Percentiles rank a stretch among this genome's conserved stretches.
Conservation (phyloP, 2,888 invertebrate species). For the Taphrorychus bicolor region DNA sequence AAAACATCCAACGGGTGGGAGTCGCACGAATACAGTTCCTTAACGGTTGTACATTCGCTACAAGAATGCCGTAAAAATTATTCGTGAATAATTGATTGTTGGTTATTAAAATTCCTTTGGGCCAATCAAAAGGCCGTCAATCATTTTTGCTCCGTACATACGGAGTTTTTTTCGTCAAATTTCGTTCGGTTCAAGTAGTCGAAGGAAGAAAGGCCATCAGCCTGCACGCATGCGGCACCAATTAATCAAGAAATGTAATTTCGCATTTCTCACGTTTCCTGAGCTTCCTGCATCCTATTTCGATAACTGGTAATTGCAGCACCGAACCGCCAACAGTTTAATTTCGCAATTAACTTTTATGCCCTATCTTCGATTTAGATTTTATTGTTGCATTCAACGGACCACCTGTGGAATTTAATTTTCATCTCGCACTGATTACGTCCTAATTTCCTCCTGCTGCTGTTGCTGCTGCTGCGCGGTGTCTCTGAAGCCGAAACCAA, state of each 20-base stretch:
- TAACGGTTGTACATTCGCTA: constrained; percentile 24
- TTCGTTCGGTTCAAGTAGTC: background rate
- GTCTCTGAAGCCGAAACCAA: background rate
- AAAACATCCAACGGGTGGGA: background rate
- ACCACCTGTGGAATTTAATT: constrained; percentile 8
- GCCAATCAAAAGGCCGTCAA: constrained; percentile 47
- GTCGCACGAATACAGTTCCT: constrained; percentile 24
- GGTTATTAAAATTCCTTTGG: constrained; percentile 47
- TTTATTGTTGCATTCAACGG: background rate
- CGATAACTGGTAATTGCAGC: background rate
- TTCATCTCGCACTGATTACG: constrained; percentile 6
- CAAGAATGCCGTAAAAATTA: constrained; percentile 38
- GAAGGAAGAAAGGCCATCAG: background rate
- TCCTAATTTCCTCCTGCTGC: constrained; percentile 1
- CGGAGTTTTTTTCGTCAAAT: background rate
- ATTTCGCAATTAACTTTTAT: constrained; percentile 4
- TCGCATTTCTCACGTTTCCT: background rate
- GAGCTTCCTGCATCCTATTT: background rate
- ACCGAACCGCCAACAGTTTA: background rate
- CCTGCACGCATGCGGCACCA: background rate
- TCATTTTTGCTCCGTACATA: constrained; percentile 44
- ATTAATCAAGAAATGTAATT: background rate
- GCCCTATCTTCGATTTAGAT: background rate
- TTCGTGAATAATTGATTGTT: constrained; percentile 35
- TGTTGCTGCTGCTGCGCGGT: background rate